Percentiles rank a stretch among this genome's conserved stretches.
phyloP scores from a whole-genome alignment of 92 coral and sea anemone genomes.

The Epizoanthus illoricatus region DNA sequence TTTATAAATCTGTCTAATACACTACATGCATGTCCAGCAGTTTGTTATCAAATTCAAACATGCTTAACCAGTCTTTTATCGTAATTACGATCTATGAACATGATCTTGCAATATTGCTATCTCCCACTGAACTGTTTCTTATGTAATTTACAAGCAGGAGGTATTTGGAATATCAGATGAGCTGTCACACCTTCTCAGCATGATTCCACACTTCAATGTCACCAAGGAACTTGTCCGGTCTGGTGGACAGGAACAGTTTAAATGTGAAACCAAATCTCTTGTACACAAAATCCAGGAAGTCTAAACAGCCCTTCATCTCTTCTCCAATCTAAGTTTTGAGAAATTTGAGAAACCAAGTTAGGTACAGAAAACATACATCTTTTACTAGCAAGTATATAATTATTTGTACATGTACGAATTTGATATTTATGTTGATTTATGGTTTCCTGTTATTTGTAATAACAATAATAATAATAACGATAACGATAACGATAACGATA shows the following conservation, averaged over 20 bases:
- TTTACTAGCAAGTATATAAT: neutral
- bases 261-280: slow-evolving; percentile 88
- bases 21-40: neutral
- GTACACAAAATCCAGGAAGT: slow-evolving; percentile 83
- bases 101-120: neutral
- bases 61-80: neutral
- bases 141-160: too few species aligned
- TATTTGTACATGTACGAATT: too few species aligned
- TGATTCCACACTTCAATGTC: slow-evolving; percentile 73
- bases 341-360: neutral
- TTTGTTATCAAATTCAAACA: neutral
- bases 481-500: too few species aligned
- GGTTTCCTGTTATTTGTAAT: too few species aligned
- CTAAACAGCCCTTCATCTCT: slow-evolving; percentile 90
- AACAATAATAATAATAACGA: too few species aligned
- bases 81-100: neutral
- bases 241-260: slow-evolving; percentile 90
- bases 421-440: too few species aligned
- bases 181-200: slow-evolving; percentile 71
- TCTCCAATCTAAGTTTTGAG: slow-evolving; percentile 65
- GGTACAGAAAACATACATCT: neutral
- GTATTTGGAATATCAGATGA: too few species aligned
- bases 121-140: too few species aligned
- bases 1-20: neutral
- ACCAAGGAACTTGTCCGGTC: slow-evolving; percentile 96